Evolutionary conservation across 2,113 vertebrate genomes (phyloP).

Genomic region (Archilochus colubris): DNA sequence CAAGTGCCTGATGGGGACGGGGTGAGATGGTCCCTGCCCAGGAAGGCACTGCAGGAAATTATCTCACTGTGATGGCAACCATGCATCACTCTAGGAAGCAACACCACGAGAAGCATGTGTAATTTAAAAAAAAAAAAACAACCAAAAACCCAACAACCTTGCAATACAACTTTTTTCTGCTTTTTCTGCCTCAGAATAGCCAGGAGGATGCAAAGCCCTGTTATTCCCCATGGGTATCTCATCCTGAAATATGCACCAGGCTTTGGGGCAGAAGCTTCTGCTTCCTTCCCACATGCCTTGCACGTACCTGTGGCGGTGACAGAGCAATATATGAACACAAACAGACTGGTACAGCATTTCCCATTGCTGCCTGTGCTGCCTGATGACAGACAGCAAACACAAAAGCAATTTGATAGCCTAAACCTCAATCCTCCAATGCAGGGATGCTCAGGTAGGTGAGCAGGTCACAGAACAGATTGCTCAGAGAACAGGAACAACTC

Average conservation of each 20-base stretch:
- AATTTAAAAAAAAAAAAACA: not conserved
- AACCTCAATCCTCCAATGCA: not conserved
- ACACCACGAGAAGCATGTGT: not conserved
- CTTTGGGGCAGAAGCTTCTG: not conserved
- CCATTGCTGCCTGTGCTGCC: not conserved
- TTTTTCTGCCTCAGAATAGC: not conserved
- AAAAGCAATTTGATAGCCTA: not conserved
- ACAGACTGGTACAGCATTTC: not conserved
- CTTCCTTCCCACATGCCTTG: not conserved
- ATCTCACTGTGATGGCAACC: not conserved
- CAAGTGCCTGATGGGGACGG: not conserved
- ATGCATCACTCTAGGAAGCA: not conserved
- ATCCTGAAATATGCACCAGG: accelerated
- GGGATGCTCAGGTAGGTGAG: not conserved
- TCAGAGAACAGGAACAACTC: not conserved
- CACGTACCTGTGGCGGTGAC: not conserved
- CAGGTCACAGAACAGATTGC: not conserved
- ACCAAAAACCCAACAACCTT: not conserved
- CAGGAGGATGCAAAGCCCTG: not conserved
- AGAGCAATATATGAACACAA: not conserved
- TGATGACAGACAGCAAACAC: not conserved
- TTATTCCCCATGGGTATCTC: not conserved
- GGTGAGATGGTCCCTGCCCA: not conserved
- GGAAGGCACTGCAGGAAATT: constrained; percentile 20
- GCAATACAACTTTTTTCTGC: not conserved